Conservation (phyloP, 2,797 vertebrate genomes). For the Morus bassanus region DNA sequence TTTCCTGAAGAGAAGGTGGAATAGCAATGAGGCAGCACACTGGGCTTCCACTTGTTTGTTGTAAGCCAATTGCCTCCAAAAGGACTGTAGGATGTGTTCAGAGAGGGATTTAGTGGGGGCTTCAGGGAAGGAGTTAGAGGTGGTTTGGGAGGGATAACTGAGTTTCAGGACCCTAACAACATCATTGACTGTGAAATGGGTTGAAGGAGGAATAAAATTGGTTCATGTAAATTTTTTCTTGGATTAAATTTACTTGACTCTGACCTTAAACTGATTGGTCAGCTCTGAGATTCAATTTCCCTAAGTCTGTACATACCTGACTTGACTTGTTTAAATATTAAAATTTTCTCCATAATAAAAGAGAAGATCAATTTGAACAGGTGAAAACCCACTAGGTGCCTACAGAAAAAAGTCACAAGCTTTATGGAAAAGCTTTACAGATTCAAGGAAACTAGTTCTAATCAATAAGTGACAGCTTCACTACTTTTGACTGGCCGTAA, state of each 20-base stretch:
- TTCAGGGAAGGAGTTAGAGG: neutral
- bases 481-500: neutral
- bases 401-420: neutral
- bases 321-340: neutral
- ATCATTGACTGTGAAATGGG: neutral
- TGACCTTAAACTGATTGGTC: neutral
- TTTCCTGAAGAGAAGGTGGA: neutral
- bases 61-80: conserved; percentile 14
- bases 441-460: neutral
- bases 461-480: neutral
- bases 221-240: neutral
- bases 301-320: neutral
- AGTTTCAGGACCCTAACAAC: neutral
- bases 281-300: neutral
- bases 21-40: neutral
- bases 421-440: neutral
- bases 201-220: neutral
- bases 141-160: neutral
- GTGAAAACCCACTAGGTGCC: neutral
- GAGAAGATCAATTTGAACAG: neutral
- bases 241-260: neutral
- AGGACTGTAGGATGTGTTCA: neutral
- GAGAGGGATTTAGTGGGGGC: neutral
- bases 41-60: neutral
- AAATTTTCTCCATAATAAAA: neutral